A percentile compares a stretch with the other conserved stretches of the same genome.
Evolutionary conservation across 2,113 vertebrate genomes (phyloP).

Genomic region (Amphilophus citrinellus): DNA sequence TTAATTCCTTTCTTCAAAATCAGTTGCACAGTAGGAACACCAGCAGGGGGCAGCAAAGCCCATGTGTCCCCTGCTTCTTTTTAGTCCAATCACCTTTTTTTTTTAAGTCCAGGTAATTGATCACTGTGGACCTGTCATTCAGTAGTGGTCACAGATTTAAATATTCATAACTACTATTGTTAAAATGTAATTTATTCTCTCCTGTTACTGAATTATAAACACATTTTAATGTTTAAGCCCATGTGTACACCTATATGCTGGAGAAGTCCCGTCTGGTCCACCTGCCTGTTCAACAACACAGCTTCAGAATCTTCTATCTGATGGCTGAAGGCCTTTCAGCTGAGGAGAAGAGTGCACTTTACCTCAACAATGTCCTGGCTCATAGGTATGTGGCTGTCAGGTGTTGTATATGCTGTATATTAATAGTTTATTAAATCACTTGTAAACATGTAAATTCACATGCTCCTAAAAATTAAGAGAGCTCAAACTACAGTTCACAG

Average conservation of each 20-base stretch:
- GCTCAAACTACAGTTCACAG: background rate
- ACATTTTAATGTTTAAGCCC: conserved; percentile 57
- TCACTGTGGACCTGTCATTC: background rate
- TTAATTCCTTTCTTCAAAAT: background rate
- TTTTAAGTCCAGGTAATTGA: conserved; percentile 24
- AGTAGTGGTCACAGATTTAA: background rate
- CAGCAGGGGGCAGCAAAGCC: conserved; percentile 66
- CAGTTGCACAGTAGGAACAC: background rate
- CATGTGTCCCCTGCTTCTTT: background rate
- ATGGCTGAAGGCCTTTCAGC: conserved; percentile 90
- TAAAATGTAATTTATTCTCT: background rate
- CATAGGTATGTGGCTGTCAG: conserved; percentile 57
- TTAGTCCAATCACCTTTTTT: background rate
- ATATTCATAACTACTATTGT: background rate
- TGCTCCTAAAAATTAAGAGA: background rate
- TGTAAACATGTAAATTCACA: background rate
- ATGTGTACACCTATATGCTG: conserved; percentile 87
- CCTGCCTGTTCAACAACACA: conserved; percentile 85
- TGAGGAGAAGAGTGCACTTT: conserved; percentile 87
- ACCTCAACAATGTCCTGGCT: conserved; percentile 84
- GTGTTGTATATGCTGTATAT: background rate
- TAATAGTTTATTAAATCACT: background rate
- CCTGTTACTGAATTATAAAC: background rate
- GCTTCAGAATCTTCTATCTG: conserved; percentile 91
- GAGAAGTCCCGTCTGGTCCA: conserved; percentile 89